phyloP scores from a whole-genome alignment of 2,113 vertebrate species.

The Mesoclemmys tuberculata region DNA sequence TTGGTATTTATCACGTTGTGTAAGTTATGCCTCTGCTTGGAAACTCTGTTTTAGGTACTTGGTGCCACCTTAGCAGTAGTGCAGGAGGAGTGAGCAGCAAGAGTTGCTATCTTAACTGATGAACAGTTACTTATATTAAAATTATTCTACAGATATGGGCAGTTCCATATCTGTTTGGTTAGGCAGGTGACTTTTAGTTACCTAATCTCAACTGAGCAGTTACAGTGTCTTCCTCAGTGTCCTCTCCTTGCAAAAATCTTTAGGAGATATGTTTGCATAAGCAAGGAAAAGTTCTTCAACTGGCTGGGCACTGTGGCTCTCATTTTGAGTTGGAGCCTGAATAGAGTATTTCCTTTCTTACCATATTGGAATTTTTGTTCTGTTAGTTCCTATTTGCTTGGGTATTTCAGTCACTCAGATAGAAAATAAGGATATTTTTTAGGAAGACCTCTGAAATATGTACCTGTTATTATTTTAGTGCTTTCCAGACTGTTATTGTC shows the following conservation, averaged over 20 bases:
- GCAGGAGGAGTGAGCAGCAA: neutral
- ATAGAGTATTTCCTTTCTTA: constrained; percentile 74
- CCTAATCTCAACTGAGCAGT: neutral
- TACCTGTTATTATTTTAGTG: neutral
- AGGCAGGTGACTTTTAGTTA: neutral
- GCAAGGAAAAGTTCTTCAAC: constrained; percentile 17
- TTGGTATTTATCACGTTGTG: no score
- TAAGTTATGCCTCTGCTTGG: neutral
- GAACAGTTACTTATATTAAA: neutral
- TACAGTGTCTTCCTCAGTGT: neutral
- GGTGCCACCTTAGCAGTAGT: neutral
- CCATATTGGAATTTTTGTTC: constrained; percentile 69
- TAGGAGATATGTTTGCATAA: neutral
- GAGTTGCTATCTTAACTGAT: neutral
- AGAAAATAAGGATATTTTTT: constrained; percentile 47
- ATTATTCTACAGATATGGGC: neutral
- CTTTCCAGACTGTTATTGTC: neutral
- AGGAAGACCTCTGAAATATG: neutral
- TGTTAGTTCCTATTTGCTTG: constrained; percentile 63
- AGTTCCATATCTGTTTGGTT: neutral
- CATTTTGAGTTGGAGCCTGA: constrained; percentile 64
- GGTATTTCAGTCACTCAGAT: constrained; percentile 49
- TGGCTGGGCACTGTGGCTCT: neutral
- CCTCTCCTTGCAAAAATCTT: neutral
- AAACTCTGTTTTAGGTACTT: neutral